Base-by-base conservation (phyloP, 2,113 vertebrate genomes). In the Oreochromis niloticus region DNA sequence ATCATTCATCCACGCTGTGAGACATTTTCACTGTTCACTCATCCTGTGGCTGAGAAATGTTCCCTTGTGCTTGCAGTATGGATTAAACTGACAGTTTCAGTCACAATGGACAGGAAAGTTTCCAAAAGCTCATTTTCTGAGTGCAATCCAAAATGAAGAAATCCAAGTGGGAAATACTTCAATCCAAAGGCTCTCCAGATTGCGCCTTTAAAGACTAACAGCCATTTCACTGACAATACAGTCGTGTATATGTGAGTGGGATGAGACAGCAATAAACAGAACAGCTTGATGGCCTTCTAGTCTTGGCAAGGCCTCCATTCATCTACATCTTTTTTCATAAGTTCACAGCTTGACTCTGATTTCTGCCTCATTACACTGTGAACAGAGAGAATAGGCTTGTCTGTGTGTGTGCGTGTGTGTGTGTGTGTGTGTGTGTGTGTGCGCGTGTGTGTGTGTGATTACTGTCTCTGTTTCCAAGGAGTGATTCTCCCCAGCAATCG, bases 331-430 rank as follows among this genome's bases (percentile, higher is more conserved):
- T 92, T 93, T 95, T 95, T 90, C 89, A 91, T 86, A 92, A 93
- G 88, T 93, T 94, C 94, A 93, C 93, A 93, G 93, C 91, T 93
- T 95, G 93, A 94, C 91, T 94, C 92, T 91, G 92, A 94, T 92
- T 93, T 94, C 90, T 93, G 92, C 92, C 93, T 94, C 92, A 94
- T 94, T 92, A 92, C 83, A 84, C 91, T 83, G 71, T 88, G 88
- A 93, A 89, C 87, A 63, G 83, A 90, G 82, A 87, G 85, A 92
- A 94, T 85, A 12, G 78, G 55, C 59, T 43, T 56, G 82, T 68
- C 81, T 46, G 66, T 43, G 85, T 27, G 41, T 22, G 81, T 9
- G 50, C 50, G 79, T 50, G 54, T 56, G 48, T 36, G 32, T 80
- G 63, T n/a, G 41, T 36, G 82, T 86, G 86, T 17, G 30, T 10